A percentile compares a stretch with the other conserved stretches of the same genome.
phyloP scores from a whole-genome alignment of 2,797 vertebrate species.

The Gallinago nigripennis region DNA sequence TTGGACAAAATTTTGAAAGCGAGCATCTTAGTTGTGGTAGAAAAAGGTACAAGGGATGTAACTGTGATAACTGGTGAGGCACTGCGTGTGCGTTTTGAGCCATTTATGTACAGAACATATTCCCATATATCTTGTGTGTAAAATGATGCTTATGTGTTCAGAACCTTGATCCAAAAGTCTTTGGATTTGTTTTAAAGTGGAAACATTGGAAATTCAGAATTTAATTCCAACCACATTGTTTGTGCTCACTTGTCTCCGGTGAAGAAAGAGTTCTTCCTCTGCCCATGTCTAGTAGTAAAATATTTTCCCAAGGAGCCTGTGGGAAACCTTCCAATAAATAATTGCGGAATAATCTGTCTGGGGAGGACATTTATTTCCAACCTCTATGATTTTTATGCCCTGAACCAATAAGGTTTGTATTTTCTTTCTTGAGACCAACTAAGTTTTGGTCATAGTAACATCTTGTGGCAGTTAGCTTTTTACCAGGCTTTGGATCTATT shows the following conservation, averaged over 20 bases:
- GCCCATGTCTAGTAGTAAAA: neutral
- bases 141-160: neutral
- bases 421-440: neutral
- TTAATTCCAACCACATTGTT: neutral
- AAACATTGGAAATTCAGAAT: neutral
- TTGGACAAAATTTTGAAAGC: neutral
- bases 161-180: neutral
- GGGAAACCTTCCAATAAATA: constrained; percentile 10
- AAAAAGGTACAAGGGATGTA: neutral
- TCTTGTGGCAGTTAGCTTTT: neutral
- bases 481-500: neutral
- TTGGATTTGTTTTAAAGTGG: neutral
- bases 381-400: neutral
- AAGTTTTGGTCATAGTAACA: neutral
- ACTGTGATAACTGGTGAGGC: neutral
- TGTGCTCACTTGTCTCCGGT: neutral
- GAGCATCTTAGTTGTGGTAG: neutral
- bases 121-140: neutral
- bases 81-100: neutral
- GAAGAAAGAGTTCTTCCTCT: neutral
- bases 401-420: neutral
- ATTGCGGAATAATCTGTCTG: neutral
- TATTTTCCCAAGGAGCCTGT: neutral
- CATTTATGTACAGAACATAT: neutral
- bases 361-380: neutral